Base-by-base conservation (phyloP, 2,113 vertebrate genomes). In the Cichladusa arquata region DNA sequence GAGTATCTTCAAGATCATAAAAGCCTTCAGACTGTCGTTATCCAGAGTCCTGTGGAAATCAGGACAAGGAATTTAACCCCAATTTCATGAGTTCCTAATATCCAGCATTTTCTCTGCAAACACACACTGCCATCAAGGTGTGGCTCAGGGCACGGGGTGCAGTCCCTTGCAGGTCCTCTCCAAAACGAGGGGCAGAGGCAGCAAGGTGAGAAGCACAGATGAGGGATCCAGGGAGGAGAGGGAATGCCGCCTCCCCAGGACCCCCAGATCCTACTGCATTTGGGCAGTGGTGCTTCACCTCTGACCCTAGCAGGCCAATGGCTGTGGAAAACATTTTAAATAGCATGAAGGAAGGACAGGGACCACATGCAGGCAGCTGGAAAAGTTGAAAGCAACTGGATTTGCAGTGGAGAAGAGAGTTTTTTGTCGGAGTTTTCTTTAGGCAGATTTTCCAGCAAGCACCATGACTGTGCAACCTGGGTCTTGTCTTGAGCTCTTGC, bases 81-180 rank as follows among this genome's bases (percentile, higher is more conserved):
- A 38, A 3, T 44, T 44, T 78, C 9, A 18, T 0, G 4, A 34
- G 11, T 28, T 92, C 33, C 26, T 0, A 1, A n/a, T 13, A 73
- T 18, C n/a, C 19, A 64, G 14, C 3, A 22, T 60, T 81, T 77
- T 69, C 29, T 38, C 22, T 26, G 26, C 12, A 5, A 11, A 22
- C 0, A 11, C 17, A 19, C 14, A 7, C 10, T 64, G 28, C 15
- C 34, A 38, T 16, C 14, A 33, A 85, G 18, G 18, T 50, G 44
- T 0, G 0, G 33, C 9, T 48, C 8, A 5, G 26, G 19, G 22
- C 25, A 40, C 7, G 15, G 15, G 3, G 3, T 48, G 26, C 61
- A 19, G 4, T 82, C 9, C 19, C 18, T 53, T 69, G 10, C 26
- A 61, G 58, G 14, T 79, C 26, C 7, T 76, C n/a, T 87, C 47